Conservation (phyloP, 1,140 invertebrate species). For the Zaprionus kolodkinae region DNA sequence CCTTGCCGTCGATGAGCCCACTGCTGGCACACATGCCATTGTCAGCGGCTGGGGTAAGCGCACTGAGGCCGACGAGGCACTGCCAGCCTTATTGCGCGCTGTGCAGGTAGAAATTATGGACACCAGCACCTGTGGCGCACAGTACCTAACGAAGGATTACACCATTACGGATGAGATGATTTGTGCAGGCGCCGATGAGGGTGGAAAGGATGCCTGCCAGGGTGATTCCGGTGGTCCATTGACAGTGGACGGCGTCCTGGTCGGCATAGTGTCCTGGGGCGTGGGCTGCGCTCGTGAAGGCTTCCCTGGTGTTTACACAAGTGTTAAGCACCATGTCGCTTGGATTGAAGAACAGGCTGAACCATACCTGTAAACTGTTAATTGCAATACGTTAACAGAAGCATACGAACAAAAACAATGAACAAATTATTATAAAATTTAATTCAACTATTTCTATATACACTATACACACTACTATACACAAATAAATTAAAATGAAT, state of each 20-base stretch:
- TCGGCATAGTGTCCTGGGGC: slow-evolving; percentile 69
- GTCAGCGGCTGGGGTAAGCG: slow-evolving; percentile 85
- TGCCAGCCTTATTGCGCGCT: slow-evolving; percentile 59
- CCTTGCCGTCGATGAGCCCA: slow-evolving; percentile 47
- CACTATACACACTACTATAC: too few species aligned
- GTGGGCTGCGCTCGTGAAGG: slow-evolving; percentile 67
- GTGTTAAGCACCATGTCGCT: slow-evolving; percentile 56
- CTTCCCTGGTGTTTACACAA: slow-evolving; percentile 68
- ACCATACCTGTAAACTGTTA: slow-evolving; percentile 47
- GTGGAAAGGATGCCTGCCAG: slow-evolving; percentile 66
- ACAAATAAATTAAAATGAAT: slow-evolving; percentile 6
- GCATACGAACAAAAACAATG: slow-evolving; percentile 48
- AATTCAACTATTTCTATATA: not conserved
- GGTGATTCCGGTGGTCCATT: slow-evolving; percentile 67
- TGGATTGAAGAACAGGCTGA: slow-evolving; percentile 71
- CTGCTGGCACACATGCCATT: slow-evolving; percentile 65
- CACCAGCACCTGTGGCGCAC: slow-evolving; percentile 51
- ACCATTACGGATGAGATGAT: slow-evolving; percentile 88
- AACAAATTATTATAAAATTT: slow-evolving; percentile 47
- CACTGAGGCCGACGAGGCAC: slow-evolving; percentile 55
- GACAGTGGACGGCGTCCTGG: slow-evolving; percentile 57
- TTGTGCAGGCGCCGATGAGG: slow-evolving; percentile 86
- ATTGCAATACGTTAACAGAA: not conserved
- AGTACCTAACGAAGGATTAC: slow-evolving; percentile 74
- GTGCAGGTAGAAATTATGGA: slow-evolving; percentile 84